Base-by-base conservation (phyloP, 2,797 vertebrate genomes). In the Spinus olivaceus region DNA sequence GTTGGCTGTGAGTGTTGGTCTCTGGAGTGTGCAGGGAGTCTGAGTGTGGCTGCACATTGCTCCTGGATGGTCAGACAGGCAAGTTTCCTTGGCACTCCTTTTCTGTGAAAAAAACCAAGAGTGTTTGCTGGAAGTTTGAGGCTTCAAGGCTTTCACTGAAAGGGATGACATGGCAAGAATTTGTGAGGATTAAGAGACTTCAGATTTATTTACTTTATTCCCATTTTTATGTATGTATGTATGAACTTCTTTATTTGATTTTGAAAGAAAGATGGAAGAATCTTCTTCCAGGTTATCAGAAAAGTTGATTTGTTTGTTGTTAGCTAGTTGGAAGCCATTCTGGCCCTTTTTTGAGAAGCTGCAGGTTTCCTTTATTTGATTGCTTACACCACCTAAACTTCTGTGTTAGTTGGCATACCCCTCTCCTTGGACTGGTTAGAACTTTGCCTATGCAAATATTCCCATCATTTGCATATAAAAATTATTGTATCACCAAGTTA, bases 221-320 rank as follows among this genome's bases (percentile, higher is more conserved):
- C 6, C 6, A 2, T 39, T 65, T 73, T 61, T 16, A 32, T 33
- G 8, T 59, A 27, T 0, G 1, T 59, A 27, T 0, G 1, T 28
- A 32, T 37, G 10, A 47, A 44, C 11, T 25, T 23, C 5, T 67
- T 72, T 27, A 24, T 32, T 70, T 23, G 6, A 8, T 47, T 63
- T 44, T 17, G n/a, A 67, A 32, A 76, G 50, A 15, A 46, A 54
- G 14, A 50, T 39, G 12, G 30, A 14, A 82, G 27, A 64, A 2
- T 15, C 7, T 83, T 65, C 41, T 56, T 37, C 12, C 4, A 60
- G 2, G 10, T 33, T 71, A 35, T 30, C 41, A 64, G 39, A 33
- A 49, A 69, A 57, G 30, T 15, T 35, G 27, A 8, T 51, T 74
- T 73, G 12, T 53, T 79, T 35, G 2, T 37, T 53, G 14, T 20